A percentile compares a stretch with the other conserved stretches of the same genome.
Conservation (phyloP, 2,888 invertebrate genomes). For the Halictus ligatus region DNA sequence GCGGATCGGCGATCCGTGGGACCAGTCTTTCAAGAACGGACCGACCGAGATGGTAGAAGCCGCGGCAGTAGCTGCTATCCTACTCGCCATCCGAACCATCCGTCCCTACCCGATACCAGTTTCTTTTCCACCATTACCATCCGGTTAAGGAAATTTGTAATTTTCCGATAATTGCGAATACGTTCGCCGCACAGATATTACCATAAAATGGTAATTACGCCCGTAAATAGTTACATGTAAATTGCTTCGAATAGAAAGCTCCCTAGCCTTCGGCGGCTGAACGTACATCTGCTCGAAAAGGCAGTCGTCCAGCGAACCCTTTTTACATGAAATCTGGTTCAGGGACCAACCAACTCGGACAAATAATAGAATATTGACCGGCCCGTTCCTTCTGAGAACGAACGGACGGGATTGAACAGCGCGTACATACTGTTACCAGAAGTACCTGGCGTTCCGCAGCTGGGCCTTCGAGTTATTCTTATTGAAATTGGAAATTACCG, state of each 20-base stretch:
- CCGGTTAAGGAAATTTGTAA: constrained; percentile 51
- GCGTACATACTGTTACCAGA: neutral
- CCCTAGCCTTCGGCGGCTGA: constrained; percentile 23
- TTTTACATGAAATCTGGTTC: neutral
- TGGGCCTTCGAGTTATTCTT: neutral
- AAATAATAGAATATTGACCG: neutral
- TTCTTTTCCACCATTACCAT: neutral
- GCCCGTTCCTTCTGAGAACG: neutral
- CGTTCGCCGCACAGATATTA: neutral
- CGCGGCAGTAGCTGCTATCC: neutral
- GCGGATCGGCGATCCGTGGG: constrained; percentile 37
- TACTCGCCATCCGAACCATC: neutral
- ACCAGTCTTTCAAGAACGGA: constrained; percentile 46
- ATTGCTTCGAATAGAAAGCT: constrained; percentile 42
- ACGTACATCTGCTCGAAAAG: constrained; percentile 25
- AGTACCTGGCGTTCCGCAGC: neutral
- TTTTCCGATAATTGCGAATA: constrained; percentile 43
- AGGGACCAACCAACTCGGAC: neutral
- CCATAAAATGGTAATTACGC: constrained; percentile 35
- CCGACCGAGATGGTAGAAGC: constrained; percentile 12
- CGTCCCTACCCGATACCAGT: neutral
- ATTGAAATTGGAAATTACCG: neutral
- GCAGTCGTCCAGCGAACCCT: neutral
- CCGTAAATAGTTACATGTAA: constrained; percentile 44
- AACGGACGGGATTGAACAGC: neutral